Evolutionary conservation across 2,797 vertebrate species (phyloP).

Genomic region (Cynodonichthys magdalenae): DNA sequence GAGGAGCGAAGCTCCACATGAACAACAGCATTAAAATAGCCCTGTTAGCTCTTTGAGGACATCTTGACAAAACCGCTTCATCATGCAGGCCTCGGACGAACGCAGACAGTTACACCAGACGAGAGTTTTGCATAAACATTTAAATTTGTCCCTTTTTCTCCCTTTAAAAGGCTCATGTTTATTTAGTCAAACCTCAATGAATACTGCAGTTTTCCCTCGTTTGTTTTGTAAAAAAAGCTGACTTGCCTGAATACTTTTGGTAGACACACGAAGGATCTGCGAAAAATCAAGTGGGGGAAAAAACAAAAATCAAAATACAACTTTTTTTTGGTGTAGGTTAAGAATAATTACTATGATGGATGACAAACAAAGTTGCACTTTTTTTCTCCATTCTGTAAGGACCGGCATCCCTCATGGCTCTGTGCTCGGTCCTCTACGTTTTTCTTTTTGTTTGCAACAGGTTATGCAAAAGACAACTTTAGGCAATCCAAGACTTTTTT

Average conservation of each 20-base stretch:
- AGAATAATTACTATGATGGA: conserved; percentile 72
- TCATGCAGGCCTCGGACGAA: conserved; percentile 11
- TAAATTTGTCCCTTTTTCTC: conserved; percentile 55
- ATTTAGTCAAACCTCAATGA: conserved; percentile 36
- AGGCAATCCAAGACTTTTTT: background rate
- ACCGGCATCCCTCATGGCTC: conserved; percentile 24
- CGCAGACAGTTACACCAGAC: conserved; percentile 44
- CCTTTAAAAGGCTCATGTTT: conserved; percentile 38
- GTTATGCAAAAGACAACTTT: conserved; percentile 13
- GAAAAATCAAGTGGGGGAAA: conserved; percentile 40
- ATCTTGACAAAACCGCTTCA: conserved; percentile 26
- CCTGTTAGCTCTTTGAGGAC: conserved; percentile 42
- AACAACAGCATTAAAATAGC: conserved; percentile 34
- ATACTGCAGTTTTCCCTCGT: conserved; percentile 34
- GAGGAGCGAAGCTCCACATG: conserved; percentile 22
- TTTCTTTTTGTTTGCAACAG: background rate
- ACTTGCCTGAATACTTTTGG: conserved; percentile 53
- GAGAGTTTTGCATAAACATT: conserved; percentile 67
- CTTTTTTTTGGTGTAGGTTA: conserved; percentile 67
- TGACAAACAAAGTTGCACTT: conserved; percentile 2
- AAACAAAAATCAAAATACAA: conserved; percentile 50
- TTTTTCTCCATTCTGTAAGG: background rate
- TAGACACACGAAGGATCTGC: conserved; percentile 65
- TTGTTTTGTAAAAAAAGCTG: conserved; percentile 44
- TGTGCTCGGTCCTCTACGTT: conserved; percentile 19